phyloP scores from a whole-genome alignment of 2,113 vertebrate species.

The Geococcyx californianus region DNA sequence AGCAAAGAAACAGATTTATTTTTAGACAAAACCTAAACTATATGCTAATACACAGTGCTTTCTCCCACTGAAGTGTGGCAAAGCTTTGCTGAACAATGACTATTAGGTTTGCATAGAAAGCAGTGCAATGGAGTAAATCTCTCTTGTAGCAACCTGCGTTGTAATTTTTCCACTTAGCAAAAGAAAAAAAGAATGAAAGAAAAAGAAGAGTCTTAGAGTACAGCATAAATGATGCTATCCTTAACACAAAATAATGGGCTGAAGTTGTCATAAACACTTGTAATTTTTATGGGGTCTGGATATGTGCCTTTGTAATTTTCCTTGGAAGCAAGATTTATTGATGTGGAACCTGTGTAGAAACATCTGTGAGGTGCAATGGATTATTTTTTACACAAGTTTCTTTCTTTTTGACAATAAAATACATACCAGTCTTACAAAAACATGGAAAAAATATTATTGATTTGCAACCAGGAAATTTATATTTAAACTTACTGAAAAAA shows the following conservation, averaged over 20 bases:
- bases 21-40: not conserved
- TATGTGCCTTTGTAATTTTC: not conserved
- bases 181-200: rapidly evolving
- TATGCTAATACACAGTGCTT: not conserved
- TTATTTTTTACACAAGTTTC: not conserved
- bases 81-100: not conserved
- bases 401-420: not conserved
- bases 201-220: not conserved
- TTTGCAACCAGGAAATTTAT: not conserved
- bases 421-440: not conserved
- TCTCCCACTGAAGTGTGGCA: not conserved
- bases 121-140: not conserved
- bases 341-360: not conserved
- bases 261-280: not conserved
- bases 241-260: not conserved
- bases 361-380: not conserved
- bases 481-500: not conserved
- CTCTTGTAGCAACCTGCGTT: not conserved
- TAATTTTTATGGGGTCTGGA: not conserved
- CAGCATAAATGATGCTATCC: not conserved
- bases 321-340: not conserved
- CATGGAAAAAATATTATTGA: not conserved
- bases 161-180: not conserved
- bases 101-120: not conserved
- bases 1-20: not conserved